A percentile compares a stretch with the other conserved stretches of the same genome.
phyloP scores from a whole-genome alignment of 1,140 invertebrate genomes.

The Gryon sp. region DNA sequence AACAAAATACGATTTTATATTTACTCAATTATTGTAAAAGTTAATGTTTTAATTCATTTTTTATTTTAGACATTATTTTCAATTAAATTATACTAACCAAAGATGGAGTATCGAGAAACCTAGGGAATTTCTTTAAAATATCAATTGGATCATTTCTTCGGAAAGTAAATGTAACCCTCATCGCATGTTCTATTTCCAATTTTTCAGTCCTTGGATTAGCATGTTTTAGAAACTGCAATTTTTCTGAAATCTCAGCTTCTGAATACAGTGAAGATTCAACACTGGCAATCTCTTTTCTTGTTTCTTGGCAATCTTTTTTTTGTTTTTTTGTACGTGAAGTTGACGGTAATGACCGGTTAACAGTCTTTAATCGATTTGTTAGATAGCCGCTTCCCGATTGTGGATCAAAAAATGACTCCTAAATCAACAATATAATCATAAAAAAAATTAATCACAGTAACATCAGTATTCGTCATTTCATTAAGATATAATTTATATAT shows the following conservation, averaged over 20 bases:
- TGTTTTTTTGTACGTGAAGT: not conserved
- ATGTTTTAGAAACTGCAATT: not conserved
- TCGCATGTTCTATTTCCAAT: not conserved
- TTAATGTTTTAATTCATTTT: too few relatives aligned
- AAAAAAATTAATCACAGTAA: too few relatives aligned
- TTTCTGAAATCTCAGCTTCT: too few relatives aligned
- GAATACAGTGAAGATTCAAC: too few relatives aligned
- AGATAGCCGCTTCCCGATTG: not conserved
- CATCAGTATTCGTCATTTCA: too few relatives aligned
- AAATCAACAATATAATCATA: slow-evolving; percentile 2
- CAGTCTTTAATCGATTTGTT: not conserved
- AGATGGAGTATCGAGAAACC: slow-evolving; percentile 3
- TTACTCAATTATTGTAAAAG: too few relatives aligned
- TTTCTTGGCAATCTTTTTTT: not conserved
- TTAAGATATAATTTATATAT: too few relatives aligned
- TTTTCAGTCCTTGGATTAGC: not conserved
- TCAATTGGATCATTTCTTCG: not conserved
- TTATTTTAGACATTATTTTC: too few relatives aligned
- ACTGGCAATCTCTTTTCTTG: too few relatives aligned
- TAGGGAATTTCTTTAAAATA: not conserved
- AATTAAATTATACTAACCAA: too few relatives aligned
- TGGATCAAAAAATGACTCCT: not conserved
- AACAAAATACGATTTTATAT: too few relatives aligned
- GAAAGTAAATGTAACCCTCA: not conserved
- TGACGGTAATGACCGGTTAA: not conserved